phyloP scores from a whole-genome alignment of 2,113 vertebrate species.

The Poecilia latipinna region DNA sequence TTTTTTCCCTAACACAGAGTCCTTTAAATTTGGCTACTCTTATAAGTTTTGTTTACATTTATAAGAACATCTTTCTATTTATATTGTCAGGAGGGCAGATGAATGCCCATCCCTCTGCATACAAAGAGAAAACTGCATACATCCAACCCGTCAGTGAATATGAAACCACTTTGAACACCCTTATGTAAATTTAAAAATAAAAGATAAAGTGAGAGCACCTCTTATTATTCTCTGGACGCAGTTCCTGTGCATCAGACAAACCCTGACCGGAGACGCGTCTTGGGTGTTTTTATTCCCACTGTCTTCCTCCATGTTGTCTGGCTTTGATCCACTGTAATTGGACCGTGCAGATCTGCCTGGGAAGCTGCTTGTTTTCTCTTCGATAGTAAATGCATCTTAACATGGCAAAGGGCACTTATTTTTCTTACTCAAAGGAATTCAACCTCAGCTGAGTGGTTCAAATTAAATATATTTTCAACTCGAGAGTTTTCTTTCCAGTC shows the following conservation, averaged over 20 bases:
- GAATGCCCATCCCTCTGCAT: neutral
- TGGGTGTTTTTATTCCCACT: slow-evolving; percentile 31
- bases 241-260: slow-evolving; percentile 31
- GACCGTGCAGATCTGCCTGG: slow-evolving; percentile 25
- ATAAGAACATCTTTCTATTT: neutral
- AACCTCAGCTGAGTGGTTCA: neutral
- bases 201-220: neutral
- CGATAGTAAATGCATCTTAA: slow-evolving; percentile 16
- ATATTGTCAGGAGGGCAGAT: neutral
- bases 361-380: slow-evolving; percentile 8
- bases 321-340: slow-evolving; percentile 59
- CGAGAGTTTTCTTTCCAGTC: neutral
- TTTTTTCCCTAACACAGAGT: too few species aligned
- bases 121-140: neutral
- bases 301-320: slow-evolving; percentile 36
- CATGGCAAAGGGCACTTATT: neutral
- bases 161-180: slow-evolving; percentile 4
- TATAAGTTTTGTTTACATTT: neutral
- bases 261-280: slow-evolving; percentile 44
- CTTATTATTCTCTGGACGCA: slow-evolving; percentile 24
- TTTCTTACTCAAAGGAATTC: neutral
- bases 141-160: slow-evolving; percentile 10
- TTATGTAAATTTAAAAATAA: neutral
- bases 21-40: neutral
- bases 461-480: slow-evolving; percentile 20